Evolutionary conservation across 1,140 invertebrate species (phyloP).

Genomic region (Drosophila azteca): DNA sequence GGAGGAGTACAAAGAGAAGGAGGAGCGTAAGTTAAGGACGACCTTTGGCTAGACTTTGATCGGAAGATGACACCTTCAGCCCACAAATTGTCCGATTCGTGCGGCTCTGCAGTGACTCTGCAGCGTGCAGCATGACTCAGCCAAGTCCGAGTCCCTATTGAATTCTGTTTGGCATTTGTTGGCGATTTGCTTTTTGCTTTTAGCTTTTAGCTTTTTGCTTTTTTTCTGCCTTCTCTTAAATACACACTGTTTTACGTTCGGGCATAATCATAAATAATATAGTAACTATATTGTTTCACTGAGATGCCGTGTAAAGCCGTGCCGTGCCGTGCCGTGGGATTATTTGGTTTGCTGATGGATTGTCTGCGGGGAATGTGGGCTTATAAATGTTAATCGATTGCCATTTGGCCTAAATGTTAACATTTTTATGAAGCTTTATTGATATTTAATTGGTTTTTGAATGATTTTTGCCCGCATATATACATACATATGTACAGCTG

Average conservation of each 20-base stretch:
- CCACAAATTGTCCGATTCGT: conserved; percentile 37
- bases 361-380: conserved; percentile 5
- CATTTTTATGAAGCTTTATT: too few relatives aligned
- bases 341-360: conserved; percentile 27
- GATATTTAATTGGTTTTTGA: too few relatives aligned
- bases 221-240: conserved; percentile 5
- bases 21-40: conserved; percentile 34
- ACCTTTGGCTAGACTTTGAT: conserved; percentile 55
- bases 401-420: conserved; percentile 11
- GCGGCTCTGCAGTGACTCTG: conserved; percentile 44
- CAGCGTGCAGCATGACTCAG: conserved; percentile 53
- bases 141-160: not conserved
- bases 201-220: conserved; percentile 22
- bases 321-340: conserved; percentile 33
- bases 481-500: too few relatives aligned
- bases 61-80: conserved; percentile 63
- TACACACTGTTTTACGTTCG: conserved; percentile 20
- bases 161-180: conserved; percentile 6
- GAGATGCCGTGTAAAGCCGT: too few relatives aligned
- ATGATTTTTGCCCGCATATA: too few relatives aligned
- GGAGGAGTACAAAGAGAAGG: too few relatives aligned
- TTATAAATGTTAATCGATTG: conserved; percentile 32
- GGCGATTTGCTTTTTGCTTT: conserved; percentile 7
- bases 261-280: conserved; percentile 39
- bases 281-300: conserved; percentile 34